Conservation (phyloP, 2,888 invertebrate species). For the Mylabris sibirica region DNA sequence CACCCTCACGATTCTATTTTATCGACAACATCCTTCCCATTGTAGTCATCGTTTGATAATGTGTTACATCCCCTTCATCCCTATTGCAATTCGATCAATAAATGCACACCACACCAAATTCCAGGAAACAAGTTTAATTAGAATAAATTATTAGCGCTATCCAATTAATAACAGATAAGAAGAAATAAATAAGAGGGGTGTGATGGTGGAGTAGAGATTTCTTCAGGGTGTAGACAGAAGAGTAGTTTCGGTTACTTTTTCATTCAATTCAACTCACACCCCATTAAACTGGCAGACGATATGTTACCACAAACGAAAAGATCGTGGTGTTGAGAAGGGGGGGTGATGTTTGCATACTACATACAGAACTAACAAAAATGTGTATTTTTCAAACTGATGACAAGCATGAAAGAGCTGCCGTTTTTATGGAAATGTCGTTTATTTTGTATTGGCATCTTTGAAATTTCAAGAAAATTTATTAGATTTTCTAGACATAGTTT, state of each 20-base stretch:
- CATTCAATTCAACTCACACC: constrained; percentile 28
- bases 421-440: background rate
- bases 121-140: constrained; percentile 44
- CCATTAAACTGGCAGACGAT: constrained; percentile 16
- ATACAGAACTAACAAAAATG: background rate
- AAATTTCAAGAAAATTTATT: too few species aligned
- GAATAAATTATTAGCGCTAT: constrained; percentile 46
- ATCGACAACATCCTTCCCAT: background rate
- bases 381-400: background rate
- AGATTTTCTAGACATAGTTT: background rate
- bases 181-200: constrained; percentile 28
- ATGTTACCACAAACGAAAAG: background rate
- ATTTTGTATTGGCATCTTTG: too few species aligned
- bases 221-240: background rate
- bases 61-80: background rate
- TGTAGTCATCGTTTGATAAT: background rate
- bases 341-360: background rate
- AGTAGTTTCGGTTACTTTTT: constrained; percentile 27
- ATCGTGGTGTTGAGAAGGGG: background rate
- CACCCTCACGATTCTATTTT: background rate
- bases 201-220: constrained; percentile 15
- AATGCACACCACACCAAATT: constrained; percentile 15
- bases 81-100: background rate
- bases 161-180: constrained; percentile 46
- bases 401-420: background rate